These are phyloP conservation scores for Terebella lapidaria DNA, from an alignment of 2,888 invertebrate species.

Conservation along the genomic window DNA sequence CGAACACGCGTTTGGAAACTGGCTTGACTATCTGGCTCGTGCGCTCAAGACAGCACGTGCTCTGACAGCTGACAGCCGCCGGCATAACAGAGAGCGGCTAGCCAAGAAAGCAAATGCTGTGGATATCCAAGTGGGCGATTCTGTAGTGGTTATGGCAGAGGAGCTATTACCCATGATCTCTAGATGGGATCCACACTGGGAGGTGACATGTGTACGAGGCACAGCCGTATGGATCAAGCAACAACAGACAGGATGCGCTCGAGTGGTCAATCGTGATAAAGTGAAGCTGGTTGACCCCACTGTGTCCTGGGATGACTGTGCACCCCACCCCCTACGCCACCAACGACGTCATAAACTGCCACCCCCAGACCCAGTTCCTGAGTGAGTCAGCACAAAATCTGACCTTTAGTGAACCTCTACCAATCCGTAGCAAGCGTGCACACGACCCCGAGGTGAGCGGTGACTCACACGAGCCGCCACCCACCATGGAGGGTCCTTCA, in stretches of 20 bases:
- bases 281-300: constrained; percentile 3
- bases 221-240: neutral
- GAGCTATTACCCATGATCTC: neutral
- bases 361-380: too few species aligned
- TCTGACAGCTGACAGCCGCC: neutral
- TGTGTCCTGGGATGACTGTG: constrained; percentile 5
- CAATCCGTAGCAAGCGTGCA: too few species aligned
- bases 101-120: neutral
- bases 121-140: neutral
- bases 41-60: neutral
- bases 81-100: neutral
- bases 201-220: constrained; percentile 2
- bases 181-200: constrained; percentile 6
- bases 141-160: constrained; percentile 3
- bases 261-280: neutral
- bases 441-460: too few species aligned
- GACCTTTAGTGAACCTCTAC: too few species aligned
- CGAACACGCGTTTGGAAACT: neutral
- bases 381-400: too few species aligned
- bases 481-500: too few species aligned
- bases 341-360: too few species aligned
- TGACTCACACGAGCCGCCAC: too few species aligned
- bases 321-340: neutral
- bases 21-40: neutral
- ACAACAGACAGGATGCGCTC: neutral